A percentile compares a stretch with the other conserved stretches of the same genome.
phyloP scores from a whole-genome alignment of 2,797 vertebrate species.

The Rhinogobio ventralis region DNA sequence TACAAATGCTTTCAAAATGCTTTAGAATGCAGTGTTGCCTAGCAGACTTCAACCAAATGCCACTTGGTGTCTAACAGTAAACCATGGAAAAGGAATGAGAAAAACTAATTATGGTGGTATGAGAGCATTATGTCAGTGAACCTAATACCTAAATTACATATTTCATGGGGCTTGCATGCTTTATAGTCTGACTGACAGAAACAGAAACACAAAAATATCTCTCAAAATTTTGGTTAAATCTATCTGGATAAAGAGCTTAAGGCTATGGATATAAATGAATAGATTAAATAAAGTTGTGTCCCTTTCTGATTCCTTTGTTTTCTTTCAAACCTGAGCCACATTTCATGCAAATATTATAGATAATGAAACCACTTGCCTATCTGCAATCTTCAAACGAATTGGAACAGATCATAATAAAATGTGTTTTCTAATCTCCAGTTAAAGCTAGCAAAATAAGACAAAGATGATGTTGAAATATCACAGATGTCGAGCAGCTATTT shows the following conservation, averaged over 20 bases:
- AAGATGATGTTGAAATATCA: background rate
- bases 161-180: background rate
- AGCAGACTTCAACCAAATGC: background rate
- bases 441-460: background rate
- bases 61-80: background rate
- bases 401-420: background rate
- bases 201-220: background rate
- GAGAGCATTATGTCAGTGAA: background rate
- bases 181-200: background rate
- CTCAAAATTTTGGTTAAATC: background rate
- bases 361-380: background rate
- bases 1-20: conserved; percentile 2
- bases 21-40: conserved; percentile 14
- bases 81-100: conserved; percentile 14
- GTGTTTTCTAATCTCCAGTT: background rate
- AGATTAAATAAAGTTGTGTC: too few species aligned
- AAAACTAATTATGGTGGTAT: conserved; percentile 45
- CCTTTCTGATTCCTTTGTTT: background rate
- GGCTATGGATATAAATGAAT: background rate
- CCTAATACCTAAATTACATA: background rate
- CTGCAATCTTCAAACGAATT: background rate
- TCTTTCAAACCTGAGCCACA: background rate
- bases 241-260: background rate
- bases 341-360: background rate
- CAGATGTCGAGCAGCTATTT: background rate